These are phyloP conservation scores for Corvus cornix DNA, from an alignment of 2,113 vertebrate genomes.

Conservation along the genomic window DNA sequence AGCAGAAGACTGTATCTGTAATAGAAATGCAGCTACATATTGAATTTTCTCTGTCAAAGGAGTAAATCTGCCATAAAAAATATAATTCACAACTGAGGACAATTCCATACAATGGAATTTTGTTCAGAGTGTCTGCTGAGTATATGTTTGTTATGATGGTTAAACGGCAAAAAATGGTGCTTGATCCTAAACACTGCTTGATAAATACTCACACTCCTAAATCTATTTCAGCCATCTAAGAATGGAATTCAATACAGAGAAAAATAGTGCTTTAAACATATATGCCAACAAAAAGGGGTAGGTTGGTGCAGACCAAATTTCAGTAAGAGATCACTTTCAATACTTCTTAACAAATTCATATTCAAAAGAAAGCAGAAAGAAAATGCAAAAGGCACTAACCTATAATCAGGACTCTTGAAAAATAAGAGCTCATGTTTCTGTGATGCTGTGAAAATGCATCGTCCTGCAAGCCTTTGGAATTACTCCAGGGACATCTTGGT, in stretches of 20 bases:
- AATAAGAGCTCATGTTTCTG: background rate
- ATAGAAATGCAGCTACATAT: background rate
- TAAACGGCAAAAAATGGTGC: background rate
- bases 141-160: background rate
- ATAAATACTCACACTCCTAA: background rate
- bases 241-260: background rate
- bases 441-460: background rate
- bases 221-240: background rate
- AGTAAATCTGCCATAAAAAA: conserved; percentile 25
- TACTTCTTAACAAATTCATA: background rate
- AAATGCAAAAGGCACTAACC: background rate
- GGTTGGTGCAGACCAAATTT: background rate
- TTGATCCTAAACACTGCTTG: background rate
- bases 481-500: background rate
- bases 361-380: background rate
- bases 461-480: background rate
- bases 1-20: conserved; percentile 37
- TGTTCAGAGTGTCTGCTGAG: background rate
- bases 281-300: background rate
- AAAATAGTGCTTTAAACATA: background rate
- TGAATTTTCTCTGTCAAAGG: conserved; percentile 24
- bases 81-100: background rate
- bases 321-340: background rate
- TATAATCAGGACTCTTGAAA: background rate
- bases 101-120: background rate